Evolutionary conservation across 2,797 vertebrate genomes (phyloP).

Genomic region (Pseudopleuronectes americanus): DNA sequence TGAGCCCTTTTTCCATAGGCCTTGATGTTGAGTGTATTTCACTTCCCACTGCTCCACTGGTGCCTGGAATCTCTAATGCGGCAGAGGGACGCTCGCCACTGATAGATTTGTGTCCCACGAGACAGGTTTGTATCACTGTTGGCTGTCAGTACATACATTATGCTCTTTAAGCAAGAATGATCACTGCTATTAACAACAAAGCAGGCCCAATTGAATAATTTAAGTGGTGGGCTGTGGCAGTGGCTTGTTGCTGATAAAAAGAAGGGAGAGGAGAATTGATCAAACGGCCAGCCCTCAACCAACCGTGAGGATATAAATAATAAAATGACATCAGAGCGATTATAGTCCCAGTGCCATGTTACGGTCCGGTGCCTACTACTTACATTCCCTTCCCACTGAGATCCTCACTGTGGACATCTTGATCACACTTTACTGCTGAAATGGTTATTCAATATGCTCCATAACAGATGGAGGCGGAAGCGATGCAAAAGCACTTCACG

Average conservation of each 20-base stretch:
- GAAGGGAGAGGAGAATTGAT: conserved; percentile 60
- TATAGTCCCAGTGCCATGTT: conserved; percentile 42
- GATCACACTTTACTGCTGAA: conserved; percentile 50
- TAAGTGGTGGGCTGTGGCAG: conserved; percentile 63
- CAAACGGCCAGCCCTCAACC: conserved; percentile 54
- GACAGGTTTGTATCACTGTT: conserved; percentile 75
- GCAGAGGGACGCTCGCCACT: conserved; percentile 55
- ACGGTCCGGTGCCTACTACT: conserved; percentile 23
- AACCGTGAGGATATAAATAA: conserved; percentile 64
- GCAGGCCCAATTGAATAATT: conserved; percentile 80
- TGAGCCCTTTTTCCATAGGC: conserved; percentile 33
- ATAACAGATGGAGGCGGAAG: conserved; percentile 48
- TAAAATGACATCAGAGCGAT: conserved; percentile 67
- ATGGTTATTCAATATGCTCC: conserved; percentile 66
- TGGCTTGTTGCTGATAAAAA: conserved; percentile 69
- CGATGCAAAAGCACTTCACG: conserved; percentile 15
- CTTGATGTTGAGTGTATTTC: conserved; percentile 63
- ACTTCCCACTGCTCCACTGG: conserved; percentile 58
- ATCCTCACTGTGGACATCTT: conserved; percentile 47
- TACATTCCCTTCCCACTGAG: conserved; percentile 49
- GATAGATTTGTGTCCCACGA: conserved; percentile 74
- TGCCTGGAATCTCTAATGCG: conserved; percentile 64
- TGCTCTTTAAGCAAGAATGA: conserved; percentile 81
- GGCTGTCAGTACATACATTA: conserved; percentile 79
- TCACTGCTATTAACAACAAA: conserved; percentile 82